A percentile compares a stretch with the other conserved stretches of the same genome.
Evolutionary conservation across 2,888 invertebrate species (phyloP).

Genomic region (Leistus spinibarbis): DNA sequence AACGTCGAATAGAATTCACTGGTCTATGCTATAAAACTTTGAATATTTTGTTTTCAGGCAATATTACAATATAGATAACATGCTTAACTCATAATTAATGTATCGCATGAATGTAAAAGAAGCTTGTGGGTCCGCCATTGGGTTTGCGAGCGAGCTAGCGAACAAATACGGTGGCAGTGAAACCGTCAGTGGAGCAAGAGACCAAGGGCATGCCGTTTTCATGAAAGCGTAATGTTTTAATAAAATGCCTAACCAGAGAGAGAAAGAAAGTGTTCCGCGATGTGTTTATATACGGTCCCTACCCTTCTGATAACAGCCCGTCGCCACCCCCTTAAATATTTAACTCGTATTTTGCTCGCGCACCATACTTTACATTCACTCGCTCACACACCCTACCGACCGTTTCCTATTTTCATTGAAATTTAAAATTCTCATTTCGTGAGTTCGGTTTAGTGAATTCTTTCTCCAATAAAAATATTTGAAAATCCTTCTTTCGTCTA

Average conservation of each 20-base stretch:
- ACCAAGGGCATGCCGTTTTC: slow-evolving; percentile 15
- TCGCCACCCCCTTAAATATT: slow-evolving; percentile 17
- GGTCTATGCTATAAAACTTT: too few relatives aligned
- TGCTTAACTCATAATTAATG: not conserved
- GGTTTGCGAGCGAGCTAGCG: slow-evolving; percentile 2
- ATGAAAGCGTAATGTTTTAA: slow-evolving; percentile 37
- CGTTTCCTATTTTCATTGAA: slow-evolving; percentile 33
- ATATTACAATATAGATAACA: too few relatives aligned
- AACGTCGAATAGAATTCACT: too few relatives aligned
- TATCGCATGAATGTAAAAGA: not conserved
- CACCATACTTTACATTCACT: slow-evolving; percentile 18
- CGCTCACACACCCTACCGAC: slow-evolving; percentile 1
- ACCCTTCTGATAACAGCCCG: not conserved
- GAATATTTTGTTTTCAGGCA: too few relatives aligned
- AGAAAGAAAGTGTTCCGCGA: not conserved
- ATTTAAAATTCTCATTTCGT: slow-evolving; percentile 37
- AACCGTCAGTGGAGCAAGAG: not conserved
- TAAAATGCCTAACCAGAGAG: slow-evolving; percentile 31
- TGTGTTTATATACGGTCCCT: not conserved
- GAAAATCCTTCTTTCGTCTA: slow-evolving; percentile 31
- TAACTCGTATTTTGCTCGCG: slow-evolving; percentile 21
- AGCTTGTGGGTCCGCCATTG: not conserved
- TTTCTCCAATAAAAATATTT: slow-evolving; percentile 34
- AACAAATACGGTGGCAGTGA: not conserved
- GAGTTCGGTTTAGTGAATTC: slow-evolving; percentile 31